These are phyloP conservation scores for Gasteruption jaculator DNA, from an alignment of 2,888 invertebrate genomes.

Conservation along the genomic window DNA sequence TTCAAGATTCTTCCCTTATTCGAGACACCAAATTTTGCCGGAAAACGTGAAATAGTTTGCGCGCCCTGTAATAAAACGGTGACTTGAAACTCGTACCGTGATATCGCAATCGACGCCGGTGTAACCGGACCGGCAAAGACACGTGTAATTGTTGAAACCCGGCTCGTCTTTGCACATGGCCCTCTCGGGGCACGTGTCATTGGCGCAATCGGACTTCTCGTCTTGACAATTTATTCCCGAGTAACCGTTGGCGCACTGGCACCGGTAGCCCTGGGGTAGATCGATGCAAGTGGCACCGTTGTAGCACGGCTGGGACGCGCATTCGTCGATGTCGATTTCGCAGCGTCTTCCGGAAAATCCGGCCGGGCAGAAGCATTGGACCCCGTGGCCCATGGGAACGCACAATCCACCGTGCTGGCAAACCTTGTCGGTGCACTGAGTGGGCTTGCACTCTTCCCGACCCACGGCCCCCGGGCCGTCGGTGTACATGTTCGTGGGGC, in stretches of 20 bases:
- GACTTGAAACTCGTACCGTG: slow-evolving; percentile 61
- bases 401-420: slow-evolving; percentile 91
- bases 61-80: too few relatives aligned
- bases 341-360: slow-evolving; percentile 91
- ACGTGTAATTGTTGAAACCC: slow-evolving; percentile 83
- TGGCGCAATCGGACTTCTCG: slow-evolving; percentile 82
- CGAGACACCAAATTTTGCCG: too few relatives aligned
- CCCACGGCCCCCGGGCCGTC: slow-evolving; percentile 73
- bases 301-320: slow-evolving; percentile 89
- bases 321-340: slow-evolving; percentile 93
- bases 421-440: slow-evolving; percentile 81
- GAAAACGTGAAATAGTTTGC: too few relatives aligned
- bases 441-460: slow-evolving; percentile 80
- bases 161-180: slow-evolving; percentile 97
- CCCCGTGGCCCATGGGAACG: slow-evolving; percentile 81
- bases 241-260: slow-evolving; percentile 82
- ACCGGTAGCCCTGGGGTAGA: slow-evolving; percentile 86
- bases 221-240: slow-evolving; percentile 94
- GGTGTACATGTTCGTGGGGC: slow-evolving; percentile 87
- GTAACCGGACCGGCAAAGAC: slow-evolving; percentile 90
- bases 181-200: slow-evolving; percentile 88
- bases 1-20: too few relatives aligned
- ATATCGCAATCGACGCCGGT: slow-evolving; percentile 89
- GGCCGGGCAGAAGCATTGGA: slow-evolving; percentile 91
- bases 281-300: slow-evolving; percentile 91